Evolutionary conservation across 2,888 invertebrate genomes (phyloP).

Genomic region (Sinelater perroti): DNA sequence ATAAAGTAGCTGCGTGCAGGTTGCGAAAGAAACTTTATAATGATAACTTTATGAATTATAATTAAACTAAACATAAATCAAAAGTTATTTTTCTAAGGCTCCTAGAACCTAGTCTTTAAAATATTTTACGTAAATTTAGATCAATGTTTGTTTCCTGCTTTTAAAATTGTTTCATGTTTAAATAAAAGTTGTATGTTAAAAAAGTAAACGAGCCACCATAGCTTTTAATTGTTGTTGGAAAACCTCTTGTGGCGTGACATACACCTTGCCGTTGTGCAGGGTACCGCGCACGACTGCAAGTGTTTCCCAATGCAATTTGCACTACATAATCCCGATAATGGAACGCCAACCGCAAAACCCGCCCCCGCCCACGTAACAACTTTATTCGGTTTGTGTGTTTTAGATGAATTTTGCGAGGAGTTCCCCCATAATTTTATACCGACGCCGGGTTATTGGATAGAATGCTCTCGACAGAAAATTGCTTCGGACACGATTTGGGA

Average conservation of each 20-base stretch:
- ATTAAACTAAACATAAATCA: no score
- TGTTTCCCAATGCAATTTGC: constrained; percentile 18
- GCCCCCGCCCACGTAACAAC: not conserved
- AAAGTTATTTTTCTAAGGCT: no score
- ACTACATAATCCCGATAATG: constrained; percentile 17
- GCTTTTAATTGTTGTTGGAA: no score
- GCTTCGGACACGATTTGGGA: constrained; percentile 86
- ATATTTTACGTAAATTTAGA: no score
- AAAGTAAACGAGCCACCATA: no score
- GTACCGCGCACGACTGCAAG: not conserved
- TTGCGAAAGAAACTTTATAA: no score
- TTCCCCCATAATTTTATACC: constrained; percentile 91
- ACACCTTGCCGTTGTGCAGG: constrained; percentile 11
- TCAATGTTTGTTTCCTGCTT: no score
- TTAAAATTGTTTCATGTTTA: no score
- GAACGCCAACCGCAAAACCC: constrained; percentile 3
- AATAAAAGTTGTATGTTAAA: no score
- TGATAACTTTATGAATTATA: no score
- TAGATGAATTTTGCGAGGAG: constrained; percentile 93
- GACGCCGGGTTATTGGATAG: constrained; percentile 95
- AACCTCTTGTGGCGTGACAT: constrained; percentile 15
- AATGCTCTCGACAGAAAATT: constrained; percentile 92
- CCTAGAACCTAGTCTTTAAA: no score
- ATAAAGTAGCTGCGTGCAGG: no score
- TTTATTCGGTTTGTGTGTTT: constrained; percentile 54